These are phyloP conservation scores for Lepidocyrtoides sp. DNA, from an alignment of 2,888 invertebrate genomes.

Conservation along the genomic window DNA sequence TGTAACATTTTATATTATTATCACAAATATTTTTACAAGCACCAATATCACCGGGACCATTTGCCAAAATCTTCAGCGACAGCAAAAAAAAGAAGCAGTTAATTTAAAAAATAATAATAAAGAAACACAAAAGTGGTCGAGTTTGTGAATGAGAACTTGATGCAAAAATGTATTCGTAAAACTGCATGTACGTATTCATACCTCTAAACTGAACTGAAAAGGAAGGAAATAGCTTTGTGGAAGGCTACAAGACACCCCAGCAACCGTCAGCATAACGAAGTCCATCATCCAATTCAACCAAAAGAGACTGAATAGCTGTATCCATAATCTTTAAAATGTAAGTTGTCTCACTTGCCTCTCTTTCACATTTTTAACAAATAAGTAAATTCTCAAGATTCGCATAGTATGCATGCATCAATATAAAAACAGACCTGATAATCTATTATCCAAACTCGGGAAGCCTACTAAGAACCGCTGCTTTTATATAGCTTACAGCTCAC, in stretches of 20 bases:
- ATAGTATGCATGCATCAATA: slow-evolving; percentile 38
- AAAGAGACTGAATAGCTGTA: slow-evolving; percentile 69
- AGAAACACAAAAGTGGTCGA: slow-evolving; percentile 35
- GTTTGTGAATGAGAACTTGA: slow-evolving; percentile 38
- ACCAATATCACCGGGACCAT: slow-evolving; percentile 61
- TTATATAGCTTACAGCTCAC: not conserved
- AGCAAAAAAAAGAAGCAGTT: slow-evolving; percentile 1
- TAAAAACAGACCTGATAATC: not conserved
- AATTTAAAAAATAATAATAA: slow-evolving; percentile 25
- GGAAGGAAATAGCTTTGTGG: slow-evolving; percentile 55
- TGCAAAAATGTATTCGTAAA: slow-evolving; percentile 49
- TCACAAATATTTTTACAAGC: slow-evolving; percentile 29
- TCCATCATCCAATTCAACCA: slow-evolving; percentile 4
- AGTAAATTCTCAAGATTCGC: slow-evolving; percentile 53
- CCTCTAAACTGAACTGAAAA: slow-evolving; percentile 11
- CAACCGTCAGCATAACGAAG: not conserved
- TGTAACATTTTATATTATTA: slow-evolving; percentile 66
- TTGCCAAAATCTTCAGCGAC: slow-evolving; percentile 61
- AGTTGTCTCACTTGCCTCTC: slow-evolving; percentile 46
- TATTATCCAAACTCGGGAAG: slow-evolving; percentile 18
- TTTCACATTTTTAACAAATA: slow-evolving; percentile 19
- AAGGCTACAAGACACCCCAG: slow-evolving; percentile 48
- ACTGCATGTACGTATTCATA: not conserved
- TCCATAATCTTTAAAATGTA: slow-evolving; percentile 68
- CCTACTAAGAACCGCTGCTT: not conserved